Percentiles rank a stretch among this genome's conserved stretches.
phyloP scores from a whole-genome alignment of 2,888 invertebrate species.

The Aphodius granarius region DNA sequence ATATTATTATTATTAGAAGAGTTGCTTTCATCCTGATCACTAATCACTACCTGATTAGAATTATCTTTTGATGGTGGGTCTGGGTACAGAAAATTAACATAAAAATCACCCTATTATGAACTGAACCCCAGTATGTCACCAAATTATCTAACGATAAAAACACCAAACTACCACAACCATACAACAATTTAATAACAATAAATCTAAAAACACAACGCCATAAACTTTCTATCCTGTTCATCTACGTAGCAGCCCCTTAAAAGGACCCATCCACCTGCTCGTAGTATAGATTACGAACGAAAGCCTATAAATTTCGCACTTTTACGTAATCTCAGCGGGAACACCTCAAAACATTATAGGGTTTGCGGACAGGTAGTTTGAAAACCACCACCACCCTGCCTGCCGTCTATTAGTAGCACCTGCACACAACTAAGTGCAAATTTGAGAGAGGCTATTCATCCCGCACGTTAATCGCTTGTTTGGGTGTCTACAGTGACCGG shows the following conservation, averaged over 20 bases:
- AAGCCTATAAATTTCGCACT: neutral
- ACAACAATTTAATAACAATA: neutral
- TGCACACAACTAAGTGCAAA: neutral
- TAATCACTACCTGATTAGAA: no score
- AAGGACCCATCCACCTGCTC: neutral
- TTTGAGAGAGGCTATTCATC: neutral
- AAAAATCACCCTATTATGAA: no score
- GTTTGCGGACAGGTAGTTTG: neutral
- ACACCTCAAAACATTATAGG: neutral
- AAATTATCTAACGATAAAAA: no score
- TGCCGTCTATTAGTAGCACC: neutral
- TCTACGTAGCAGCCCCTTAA: neutral
- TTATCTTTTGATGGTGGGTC: no score
- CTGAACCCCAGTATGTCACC: no score
- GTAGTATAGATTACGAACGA: neutral
- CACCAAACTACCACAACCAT: no score
- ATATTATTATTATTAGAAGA: no score
- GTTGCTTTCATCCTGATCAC: no score
- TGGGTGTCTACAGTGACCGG: slow-evolving; percentile 19
- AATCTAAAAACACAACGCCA: neutral
- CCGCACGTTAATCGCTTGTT: slow-evolving; percentile 21
- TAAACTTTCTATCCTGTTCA: neutral
- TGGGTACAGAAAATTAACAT: no score
- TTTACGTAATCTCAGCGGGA: neutral
- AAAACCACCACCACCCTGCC: neutral